Evolutionary conservation across 2,113 vertebrate species (phyloP).

Genomic region (Oxyura jamaicensis): DNA sequence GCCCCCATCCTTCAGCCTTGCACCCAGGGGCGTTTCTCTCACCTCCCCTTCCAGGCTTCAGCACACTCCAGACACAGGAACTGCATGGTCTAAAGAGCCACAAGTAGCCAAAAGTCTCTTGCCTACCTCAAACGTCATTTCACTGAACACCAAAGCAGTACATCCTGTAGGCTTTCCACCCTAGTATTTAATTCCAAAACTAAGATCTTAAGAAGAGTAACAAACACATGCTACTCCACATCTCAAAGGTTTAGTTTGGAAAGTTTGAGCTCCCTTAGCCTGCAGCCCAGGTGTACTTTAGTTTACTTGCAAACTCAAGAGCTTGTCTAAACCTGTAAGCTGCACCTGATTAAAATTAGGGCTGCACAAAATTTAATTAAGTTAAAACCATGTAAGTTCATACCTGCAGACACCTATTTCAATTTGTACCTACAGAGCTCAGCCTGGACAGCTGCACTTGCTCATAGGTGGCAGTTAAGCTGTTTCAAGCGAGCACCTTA

Average conservation of each 20-base stretch:
- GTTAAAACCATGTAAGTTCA: neutral
- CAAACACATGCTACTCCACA: accelerated
- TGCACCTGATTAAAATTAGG: neutral
- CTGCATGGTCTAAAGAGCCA: neutral
- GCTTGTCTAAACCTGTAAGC: neutral
- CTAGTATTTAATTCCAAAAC: neutral
- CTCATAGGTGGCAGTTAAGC: neutral
- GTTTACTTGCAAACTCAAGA: neutral
- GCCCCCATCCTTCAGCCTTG: neutral
- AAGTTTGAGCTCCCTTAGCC: neutral
- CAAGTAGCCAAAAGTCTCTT: neutral
- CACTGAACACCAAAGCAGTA: neutral
- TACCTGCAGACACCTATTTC: neutral
- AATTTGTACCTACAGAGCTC: neutral
- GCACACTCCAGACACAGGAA: neutral
- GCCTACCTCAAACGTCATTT: neutral
- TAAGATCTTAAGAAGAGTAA: neutral
- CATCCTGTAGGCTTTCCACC: neutral
- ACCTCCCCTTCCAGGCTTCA: neutral
- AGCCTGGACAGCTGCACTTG: neutral
- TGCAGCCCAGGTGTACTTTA: neutral
- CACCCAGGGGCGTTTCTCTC: neutral
- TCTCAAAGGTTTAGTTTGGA: neutral
- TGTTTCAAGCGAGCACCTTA: neutral
- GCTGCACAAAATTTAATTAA: neutral